Base-by-base conservation (phyloP, 2,113 vertebrate genomes). In the Actinemys pallida region DNA sequence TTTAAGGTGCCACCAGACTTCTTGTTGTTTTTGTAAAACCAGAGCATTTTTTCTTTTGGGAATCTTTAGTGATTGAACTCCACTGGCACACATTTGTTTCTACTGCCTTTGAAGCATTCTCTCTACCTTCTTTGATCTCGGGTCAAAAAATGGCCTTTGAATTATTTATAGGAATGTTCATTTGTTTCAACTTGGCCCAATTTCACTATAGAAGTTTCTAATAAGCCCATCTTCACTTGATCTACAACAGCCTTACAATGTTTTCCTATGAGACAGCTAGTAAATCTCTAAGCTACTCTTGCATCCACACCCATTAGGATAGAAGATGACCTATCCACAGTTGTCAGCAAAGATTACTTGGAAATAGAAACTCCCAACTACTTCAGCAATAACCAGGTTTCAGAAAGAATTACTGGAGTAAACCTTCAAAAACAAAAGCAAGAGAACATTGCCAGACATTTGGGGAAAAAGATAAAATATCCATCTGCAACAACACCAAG, bases 401-500 rank as follows among this genome's bases (percentile, higher is more conserved):
- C 29, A 65, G 14, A 35, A 59, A 29, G 27, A 35, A 35, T 65
- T 35, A 35, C 62, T 65, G 29, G 29, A 14, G 22, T 24, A 75
- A 42, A 35, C 35, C 65, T 39, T 20, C 65, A 20, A 72, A 72
- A n/a, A 29, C 27, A 72, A 39, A 59, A 31, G 13, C 14, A 65
- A 65, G 7, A 35, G 59, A 65, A 17, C 14, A 65, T 65, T 65
- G 62, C 62, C 31, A 65, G 2, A 35, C 2, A 31, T 72, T 56
- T 72, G 1, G 22, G 1, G 62, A 90, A 92, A 35, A 1, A 84
- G 56, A 6, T 59, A 75, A 86, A 84, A 53, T 1, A 39, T 3
- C 4, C 39, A 54, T 0, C 35, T 50, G 76, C 39, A 57, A 76
- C 4, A 0, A 19, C 6, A 86, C 2, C 5, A 88, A 80, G 52